These are phyloP conservation scores for Ornithoptera alexandrae DNA, from an alignment of 2,888 invertebrate species.

Conservation along the genomic window DNA sequence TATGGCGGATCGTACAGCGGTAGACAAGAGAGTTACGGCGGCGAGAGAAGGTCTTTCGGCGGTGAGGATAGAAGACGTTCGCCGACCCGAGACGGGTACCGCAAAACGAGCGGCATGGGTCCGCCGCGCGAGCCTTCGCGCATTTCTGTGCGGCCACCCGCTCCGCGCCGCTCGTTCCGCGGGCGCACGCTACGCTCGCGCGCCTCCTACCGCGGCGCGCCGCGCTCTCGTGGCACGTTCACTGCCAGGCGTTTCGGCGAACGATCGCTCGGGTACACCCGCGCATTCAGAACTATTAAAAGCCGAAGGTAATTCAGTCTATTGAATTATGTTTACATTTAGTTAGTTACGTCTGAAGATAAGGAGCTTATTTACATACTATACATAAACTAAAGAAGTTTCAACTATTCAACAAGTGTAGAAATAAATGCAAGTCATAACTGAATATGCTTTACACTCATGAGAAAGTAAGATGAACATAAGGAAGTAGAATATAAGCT, in stretches of 20 bases:
- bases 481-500: not conserved
- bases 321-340: constrained; percentile 48
- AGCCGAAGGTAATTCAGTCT: constrained; percentile 73
- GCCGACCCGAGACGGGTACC: constrained; percentile 72
- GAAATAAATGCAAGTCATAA: constrained; percentile 3
- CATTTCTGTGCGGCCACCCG: constrained; percentile 66
- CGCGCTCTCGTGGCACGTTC: constrained; percentile 76
- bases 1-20: constrained; percentile 77
- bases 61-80: constrained; percentile 80
- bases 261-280: constrained; percentile 65
- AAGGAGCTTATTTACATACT: not conserved
- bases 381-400: not conserved
- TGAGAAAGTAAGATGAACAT: not conserved
- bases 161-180: constrained; percentile 77
- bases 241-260: constrained; percentile 64
- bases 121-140: constrained; percentile 70
- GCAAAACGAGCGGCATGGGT: constrained; percentile 73
- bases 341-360: constrained; percentile 40
- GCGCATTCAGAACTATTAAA: constrained; percentile 71
- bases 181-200: constrained; percentile 78
- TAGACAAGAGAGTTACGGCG: constrained; percentile 79
- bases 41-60: constrained; percentile 73
- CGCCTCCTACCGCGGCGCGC: constrained; percentile 76
- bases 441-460: not conserved
- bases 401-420: constrained; percentile 3